phyloP scores from a whole-genome alignment of 1,140 invertebrate genomes.

The Chymomyza costata region DNA sequence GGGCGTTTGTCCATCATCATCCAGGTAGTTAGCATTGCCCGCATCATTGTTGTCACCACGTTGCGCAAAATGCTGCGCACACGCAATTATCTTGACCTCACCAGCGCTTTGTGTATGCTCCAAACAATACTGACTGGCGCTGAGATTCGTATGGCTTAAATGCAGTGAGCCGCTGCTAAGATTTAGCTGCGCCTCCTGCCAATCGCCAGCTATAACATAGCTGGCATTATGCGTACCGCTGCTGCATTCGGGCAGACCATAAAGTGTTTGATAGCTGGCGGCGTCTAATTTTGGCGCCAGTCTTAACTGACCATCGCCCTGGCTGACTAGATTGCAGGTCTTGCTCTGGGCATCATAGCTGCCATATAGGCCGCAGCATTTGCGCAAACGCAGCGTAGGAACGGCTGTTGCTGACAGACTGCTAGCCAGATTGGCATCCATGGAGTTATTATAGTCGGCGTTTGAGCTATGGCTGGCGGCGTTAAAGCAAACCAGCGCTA shows the following conservation, averaged over 20 bases:
- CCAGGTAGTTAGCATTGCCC: slow-evolving; percentile 30
- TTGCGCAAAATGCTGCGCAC: slow-evolving; percentile 76
- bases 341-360: slow-evolving; percentile 78
- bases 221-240: slow-evolving; percentile 45
- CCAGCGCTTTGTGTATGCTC: slow-evolving; percentile 63
- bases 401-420: slow-evolving; percentile 48
- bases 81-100: slow-evolving; percentile 79
- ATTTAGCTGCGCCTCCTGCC: slow-evolving; percentile 66
- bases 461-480: slow-evolving; percentile 39
- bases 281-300: slow-evolving; percentile 29
- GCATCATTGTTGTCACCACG: slow-evolving; percentile 26
- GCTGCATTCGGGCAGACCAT: slow-evolving; percentile 76
- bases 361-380: slow-evolving; percentile 79
- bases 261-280: slow-evolving; percentile 51
- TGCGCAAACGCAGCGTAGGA: slow-evolving; percentile 71
- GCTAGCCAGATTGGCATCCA: no score
- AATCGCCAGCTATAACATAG: slow-evolving; percentile 76
- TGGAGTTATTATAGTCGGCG: no score
- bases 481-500: slow-evolving; percentile 80
- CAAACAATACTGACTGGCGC: slow-evolving; percentile 54
- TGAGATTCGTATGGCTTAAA: slow-evolving; percentile 42
- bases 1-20: slow-evolving; percentile 71
- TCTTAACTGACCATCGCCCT: slow-evolving; percentile 9
- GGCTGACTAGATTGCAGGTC: slow-evolving; percentile 52
- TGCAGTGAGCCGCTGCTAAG: slow-evolving; percentile 29